A percentile compares a stretch with the other conserved stretches of the same genome.
phyloP scores from a whole-genome alignment of 2,797 vertebrate species.

The Fratercula arctica region DNA sequence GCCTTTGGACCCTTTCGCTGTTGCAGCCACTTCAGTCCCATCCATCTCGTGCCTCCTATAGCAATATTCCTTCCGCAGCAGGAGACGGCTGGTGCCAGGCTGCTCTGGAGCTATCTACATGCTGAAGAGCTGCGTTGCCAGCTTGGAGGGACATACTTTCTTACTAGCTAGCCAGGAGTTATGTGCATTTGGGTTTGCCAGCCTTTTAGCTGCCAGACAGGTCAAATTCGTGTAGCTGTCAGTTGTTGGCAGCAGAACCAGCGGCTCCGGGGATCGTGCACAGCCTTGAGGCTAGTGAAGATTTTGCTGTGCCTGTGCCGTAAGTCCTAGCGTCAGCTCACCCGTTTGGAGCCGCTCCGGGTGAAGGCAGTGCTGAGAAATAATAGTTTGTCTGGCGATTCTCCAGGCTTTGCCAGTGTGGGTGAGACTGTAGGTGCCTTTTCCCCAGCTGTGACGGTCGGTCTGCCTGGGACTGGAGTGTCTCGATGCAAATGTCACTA shows the following conservation, averaged over 20 bases:
- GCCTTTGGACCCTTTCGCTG: not conserved
- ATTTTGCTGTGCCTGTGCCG: not conserved
- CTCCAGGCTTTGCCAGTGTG: not conserved
- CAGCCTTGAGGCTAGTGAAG: not conserved
- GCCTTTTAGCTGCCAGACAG: constrained; percentile 37
- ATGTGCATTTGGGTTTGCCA: not conserved
- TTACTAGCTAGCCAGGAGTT: not conserved
- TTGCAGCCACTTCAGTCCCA: not conserved
- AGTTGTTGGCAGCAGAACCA: not conserved
- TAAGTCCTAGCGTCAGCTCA: not conserved
- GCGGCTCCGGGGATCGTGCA: not conserved
- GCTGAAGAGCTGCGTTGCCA: not conserved
- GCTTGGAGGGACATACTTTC: not conserved
- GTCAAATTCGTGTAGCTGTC: not conserved
- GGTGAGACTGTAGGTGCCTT: not conserved
- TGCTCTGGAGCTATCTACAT: not conserved
- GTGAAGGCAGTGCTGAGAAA: not conserved
- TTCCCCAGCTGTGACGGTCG: not conserved
- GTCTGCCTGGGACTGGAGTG: not conserved
- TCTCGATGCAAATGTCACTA: not conserved
- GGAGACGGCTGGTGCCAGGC: constrained; percentile 21
- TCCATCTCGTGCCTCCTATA: not conserved
- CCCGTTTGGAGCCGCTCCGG: fast-evolving
- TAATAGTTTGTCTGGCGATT: not conserved
- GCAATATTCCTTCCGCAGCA: not conserved